Base-by-base conservation (phyloP, 2,888 invertebrate genomes). In the Schrankia costaestrigalis region DNA sequence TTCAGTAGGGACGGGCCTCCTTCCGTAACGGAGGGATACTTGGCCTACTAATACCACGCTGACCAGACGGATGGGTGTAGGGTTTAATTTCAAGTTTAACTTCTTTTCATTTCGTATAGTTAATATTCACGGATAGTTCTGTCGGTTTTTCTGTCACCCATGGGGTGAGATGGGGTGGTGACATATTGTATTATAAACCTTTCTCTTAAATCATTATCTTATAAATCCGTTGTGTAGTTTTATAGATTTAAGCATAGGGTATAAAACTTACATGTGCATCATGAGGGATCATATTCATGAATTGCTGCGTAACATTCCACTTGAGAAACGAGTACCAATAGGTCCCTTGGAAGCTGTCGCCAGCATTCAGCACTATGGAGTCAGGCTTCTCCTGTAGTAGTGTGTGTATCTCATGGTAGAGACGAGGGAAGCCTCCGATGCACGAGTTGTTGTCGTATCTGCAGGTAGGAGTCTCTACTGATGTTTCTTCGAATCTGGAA, bases 331-430 rank as follows among this genome's bases (percentile, higher is more conserved):
- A 92, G 62, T 95, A 95, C 93, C 94, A 96, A n/a, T 94, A 85
- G 0, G 95, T 95, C 0, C 96, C 96, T 68, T 95, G 95, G 70
- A 92, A 96, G 66, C 93, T 93, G 73, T 96, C 96, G 0, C 96
- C 96, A 0, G 93, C 95, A 65, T 95, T 95, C 34, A 96, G 74
- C 18, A 95, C 90, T 11, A 96, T 71, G 0, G 93, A 87, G 41
- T 93, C 73, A 0, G 88, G 89, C 43, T 91, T 89, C 46, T 78
- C 65, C 1, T 70, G 54, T 19, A 80, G 73, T 2, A 90, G 75
- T 1, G 81, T 68, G 5, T 80, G 78, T 11, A 92, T 88, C 29
- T 90, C 89, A 11, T 90, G 76, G 49, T 90, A 91, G 0, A 93
- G 80, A 0, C 94, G 86, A 0, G 94, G 90, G 53, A 93, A 91